A percentile compares a stretch with the other conserved stretches of the same genome.
Conservation (phyloP, 2,888 invertebrate species). For the Drosophila bunnanda region DNA sequence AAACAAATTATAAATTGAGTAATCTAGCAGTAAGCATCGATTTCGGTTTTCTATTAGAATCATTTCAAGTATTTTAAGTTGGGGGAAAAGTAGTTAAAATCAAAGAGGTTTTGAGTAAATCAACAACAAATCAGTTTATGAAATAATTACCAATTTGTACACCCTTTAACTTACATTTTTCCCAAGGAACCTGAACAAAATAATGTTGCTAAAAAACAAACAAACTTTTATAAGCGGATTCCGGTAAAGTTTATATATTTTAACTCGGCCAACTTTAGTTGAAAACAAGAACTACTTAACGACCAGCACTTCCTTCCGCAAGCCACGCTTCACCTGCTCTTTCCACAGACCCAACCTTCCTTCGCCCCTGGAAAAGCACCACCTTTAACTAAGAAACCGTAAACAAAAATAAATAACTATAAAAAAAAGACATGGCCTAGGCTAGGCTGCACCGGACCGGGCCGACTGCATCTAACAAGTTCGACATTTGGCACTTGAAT, state of each 20-base stretch:
- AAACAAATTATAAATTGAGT: slow-evolving; percentile 72
- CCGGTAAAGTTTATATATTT: slow-evolving; percentile 25
- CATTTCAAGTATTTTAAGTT: slow-evolving; percentile 5
- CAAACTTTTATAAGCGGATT: slow-evolving; percentile 15
- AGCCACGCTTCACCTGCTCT: slow-evolving; percentile 43
- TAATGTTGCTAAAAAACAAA: neutral
- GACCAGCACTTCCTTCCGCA: slow-evolving; percentile 40
- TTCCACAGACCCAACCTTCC: neutral
- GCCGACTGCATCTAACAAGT: slow-evolving; percentile 71
- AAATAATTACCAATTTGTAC: neutral
- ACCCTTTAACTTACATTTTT: neutral
- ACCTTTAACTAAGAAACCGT: slow-evolving; percentile 36
- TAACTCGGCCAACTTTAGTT: slow-evolving; percentile 35
- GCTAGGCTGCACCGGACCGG: slow-evolving; percentile 32
- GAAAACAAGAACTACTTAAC: slow-evolving; percentile 40
- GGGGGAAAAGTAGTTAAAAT: slow-evolving; percentile 2
- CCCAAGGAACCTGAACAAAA: neutral
- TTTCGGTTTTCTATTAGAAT: slow-evolving; percentile 29
- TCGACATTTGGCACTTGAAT: slow-evolving; percentile 80
- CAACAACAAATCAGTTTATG: neutral
- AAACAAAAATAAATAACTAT: slow-evolving; percentile 44
- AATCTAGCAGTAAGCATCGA: slow-evolving; percentile 50
- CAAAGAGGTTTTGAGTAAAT: neutral
- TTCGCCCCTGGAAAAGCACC: slow-evolving; percentile 6
- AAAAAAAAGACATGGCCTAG: slow-evolving; percentile 49